Evolutionary conservation across 2,888 invertebrate genomes (phyloP).

Genomic region (Platycheirus albimanus): DNA sequence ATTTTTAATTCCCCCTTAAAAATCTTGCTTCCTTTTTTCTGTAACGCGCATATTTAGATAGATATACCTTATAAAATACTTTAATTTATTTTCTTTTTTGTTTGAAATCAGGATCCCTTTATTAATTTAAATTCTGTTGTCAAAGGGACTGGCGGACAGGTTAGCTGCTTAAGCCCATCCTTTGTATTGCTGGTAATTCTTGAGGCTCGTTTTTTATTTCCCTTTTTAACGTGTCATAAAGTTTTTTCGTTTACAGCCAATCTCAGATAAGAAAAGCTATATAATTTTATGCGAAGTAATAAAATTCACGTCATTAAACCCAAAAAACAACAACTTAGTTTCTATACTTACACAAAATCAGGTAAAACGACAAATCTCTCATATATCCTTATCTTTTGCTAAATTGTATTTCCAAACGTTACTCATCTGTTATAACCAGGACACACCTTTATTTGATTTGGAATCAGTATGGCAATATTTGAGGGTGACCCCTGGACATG

Average conservation of each 20-base stretch:
- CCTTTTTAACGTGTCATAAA: no score
- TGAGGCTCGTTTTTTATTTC: not conserved
- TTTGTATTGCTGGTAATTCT: not conserved
- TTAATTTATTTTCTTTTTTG: no score
- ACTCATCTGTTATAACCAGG: not conserved
- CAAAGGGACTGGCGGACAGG: not conserved
- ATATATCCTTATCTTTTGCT: not conserved
- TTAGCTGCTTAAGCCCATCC: no score
- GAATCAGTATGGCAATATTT: not conserved
- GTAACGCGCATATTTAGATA: no score
- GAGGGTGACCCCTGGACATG: no score
- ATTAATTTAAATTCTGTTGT: no score
- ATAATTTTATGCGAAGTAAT: slow-evolving; percentile 33
- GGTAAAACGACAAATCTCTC: not conserved
- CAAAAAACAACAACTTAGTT: slow-evolving; percentile 43
- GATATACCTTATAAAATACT: no score
- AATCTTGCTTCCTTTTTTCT: no score
- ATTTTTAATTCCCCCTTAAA: no score
- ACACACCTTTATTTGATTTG: not conserved
- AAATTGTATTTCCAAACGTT: no score
- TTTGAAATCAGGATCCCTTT: no score
- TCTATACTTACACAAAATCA: not conserved
- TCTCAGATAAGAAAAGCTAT: not conserved
- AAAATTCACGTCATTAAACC: slow-evolving; percentile 67
- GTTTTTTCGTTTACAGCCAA: not conserved